Evolutionary conservation across 2,797 vertebrate genomes (phyloP), one percentile per base, ranked within the genome.

Genomic region (Intellagama lesueurii): DNA sequence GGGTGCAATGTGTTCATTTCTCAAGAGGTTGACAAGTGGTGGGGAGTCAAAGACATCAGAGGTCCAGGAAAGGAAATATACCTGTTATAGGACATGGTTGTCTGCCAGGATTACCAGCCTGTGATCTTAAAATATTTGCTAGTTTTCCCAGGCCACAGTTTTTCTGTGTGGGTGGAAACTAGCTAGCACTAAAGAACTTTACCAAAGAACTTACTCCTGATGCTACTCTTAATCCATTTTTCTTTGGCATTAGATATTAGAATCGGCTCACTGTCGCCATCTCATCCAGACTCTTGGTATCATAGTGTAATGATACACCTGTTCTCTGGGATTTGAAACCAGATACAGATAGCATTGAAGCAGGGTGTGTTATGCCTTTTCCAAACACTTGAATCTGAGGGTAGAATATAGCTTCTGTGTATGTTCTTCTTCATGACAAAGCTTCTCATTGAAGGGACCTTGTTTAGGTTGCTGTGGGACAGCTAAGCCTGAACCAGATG

Each of bases 51-150:
- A 76, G 72, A 8, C 47, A 70, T 32, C 26, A 77, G 47, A 69
- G 40, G 11, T 69, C 35, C n/a, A 68, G 30, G 72, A n/a, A n/a
- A 32, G 35, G 56, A 76, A 56, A 83, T 76, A 77, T 35, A 4
- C 56, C 24, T 28, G 7, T 56, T 85, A 8, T 60, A 28, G 40
- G 82, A 47, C 75, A 47, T 77, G 64, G 82, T 44, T 7, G 40
- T 52, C 72, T 60, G 84, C 78, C 79, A 90, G 81, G 17, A 82
- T 47, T 81, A 86, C 66, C 56, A 82, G 70, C 28, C 47, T 72
- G 17, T 35, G 79, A 83, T 82, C 72, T 86, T 44, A 70, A 82
- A 86, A 77, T 87, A 77, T 77, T 90, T 82, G 28, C 84, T 72
- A 68, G 40, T 86, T 89, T 81, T 66, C 77, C 70, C 40, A 86